Conservation (phyloP, 2,888 invertebrate genomes). For the Eutolmus rufibarbis region DNA sequence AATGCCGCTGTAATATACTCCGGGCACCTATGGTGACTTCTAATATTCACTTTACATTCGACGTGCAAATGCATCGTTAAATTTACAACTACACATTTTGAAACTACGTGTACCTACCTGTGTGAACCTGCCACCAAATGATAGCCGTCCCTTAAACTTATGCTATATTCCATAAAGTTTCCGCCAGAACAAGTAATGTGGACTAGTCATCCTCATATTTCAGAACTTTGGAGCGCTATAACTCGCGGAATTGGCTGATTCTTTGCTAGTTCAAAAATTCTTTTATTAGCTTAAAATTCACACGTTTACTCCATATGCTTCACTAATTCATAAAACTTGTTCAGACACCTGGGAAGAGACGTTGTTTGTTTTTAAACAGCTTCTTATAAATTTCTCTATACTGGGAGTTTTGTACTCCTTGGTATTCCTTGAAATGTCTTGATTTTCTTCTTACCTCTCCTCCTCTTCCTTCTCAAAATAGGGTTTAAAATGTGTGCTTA, state of each 20-base stretch:
- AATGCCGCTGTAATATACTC: background rate
- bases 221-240: background rate
- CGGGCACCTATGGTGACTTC: background rate
- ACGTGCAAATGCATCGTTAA: constrained; percentile 36
- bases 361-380: no score
- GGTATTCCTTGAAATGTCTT: no score
- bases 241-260: background rate
- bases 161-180: background rate
- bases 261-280: constrained; percentile 11
- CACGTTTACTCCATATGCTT: background rate
- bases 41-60: constrained; percentile 35
- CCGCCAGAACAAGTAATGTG: background rate
- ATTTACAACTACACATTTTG: constrained; percentile 32
- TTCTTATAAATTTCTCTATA: no score
- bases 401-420: no score
- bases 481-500: no score
- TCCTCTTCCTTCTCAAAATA: no score
- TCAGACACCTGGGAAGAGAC: no score
- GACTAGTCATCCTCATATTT: background rate
- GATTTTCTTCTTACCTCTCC: no score
- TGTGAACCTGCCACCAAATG: background rate
- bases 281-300: constrained; percentile 2
- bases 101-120: constrained; percentile 20
- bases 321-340: background rate
- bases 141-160: background rate